These are phyloP conservation scores for Coccyzus lansbergi DNA, from an alignment of 2,797 vertebrate species.

Conservation along the genomic window DNA sequence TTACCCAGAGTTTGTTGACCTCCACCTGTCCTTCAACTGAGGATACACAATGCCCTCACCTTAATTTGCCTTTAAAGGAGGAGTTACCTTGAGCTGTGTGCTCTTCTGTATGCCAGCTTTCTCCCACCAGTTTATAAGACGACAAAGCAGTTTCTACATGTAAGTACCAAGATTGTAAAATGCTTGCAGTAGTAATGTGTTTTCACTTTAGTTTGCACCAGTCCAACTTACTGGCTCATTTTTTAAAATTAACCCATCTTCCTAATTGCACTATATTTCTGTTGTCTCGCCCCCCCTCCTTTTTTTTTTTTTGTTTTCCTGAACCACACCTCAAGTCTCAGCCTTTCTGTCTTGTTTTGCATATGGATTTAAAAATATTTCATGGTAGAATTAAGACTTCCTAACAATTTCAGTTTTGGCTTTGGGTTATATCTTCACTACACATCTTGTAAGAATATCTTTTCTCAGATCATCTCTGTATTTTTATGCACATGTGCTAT, in stretches of 20 bases:
- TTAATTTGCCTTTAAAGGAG: background rate
- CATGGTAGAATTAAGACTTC: background rate
- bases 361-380: background rate
- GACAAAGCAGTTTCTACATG: background rate
- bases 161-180: background rate
- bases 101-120: background rate
- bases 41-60: background rate
- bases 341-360: background rate
- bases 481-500: background rate
- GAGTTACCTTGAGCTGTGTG: background rate
- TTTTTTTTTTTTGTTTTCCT: fast-evolving
- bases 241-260: background rate
- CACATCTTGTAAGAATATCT: background rate
- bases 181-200: background rate
- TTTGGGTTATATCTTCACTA: background rate
- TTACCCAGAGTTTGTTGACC: background rate
- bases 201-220: background rate
- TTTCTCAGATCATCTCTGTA: background rate
- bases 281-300: background rate
- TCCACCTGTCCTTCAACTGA: background rate
- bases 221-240: background rate
- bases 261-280: background rate
- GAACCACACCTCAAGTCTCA: background rate
- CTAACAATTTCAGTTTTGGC: background rate
- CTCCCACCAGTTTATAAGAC: background rate